Percentiles rank a stretch among this genome's conserved stretches.
These are phyloP conservation scores for Cephalopholis sonnerati DNA, from an alignment of 2,113 vertebrate genomes.

Conservation along the genomic window DNA sequence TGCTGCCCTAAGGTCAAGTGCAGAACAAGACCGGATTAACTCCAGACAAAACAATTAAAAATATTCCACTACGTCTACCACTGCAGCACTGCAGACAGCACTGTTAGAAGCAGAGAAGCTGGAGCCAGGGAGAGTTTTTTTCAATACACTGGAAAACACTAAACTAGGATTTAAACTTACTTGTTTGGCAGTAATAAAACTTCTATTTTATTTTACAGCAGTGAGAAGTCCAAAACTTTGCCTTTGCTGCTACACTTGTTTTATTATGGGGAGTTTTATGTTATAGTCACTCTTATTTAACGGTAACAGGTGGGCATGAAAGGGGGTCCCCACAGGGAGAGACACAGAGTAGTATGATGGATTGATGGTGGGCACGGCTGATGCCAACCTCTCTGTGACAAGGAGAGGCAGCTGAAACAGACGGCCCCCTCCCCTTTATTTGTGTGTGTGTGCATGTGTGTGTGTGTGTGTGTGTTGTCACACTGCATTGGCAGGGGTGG, in stretches of 20 bases:
- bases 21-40: not conserved
- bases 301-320: slow-evolving; percentile 75
- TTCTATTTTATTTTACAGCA: not conserved
- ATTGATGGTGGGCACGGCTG: slow-evolving; percentile 68
- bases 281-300: slow-evolving; percentile 23
- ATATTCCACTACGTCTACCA: not conserved
- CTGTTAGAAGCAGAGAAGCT: not conserved
- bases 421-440: slow-evolving; percentile 73
- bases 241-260: not conserved
- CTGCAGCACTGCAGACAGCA: not conserved
- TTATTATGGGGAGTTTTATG: not conserved
- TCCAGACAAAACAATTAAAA: not conserved
- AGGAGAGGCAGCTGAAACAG: slow-evolving; percentile 80
- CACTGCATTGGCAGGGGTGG: slow-evolving; percentile 77
- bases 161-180: not conserved
- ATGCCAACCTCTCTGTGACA: slow-evolving; percentile 73
- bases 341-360: slow-evolving; percentile 58
- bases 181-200: not conserved
- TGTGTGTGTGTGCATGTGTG: slow-evolving; percentile 55
- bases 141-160: not conserved
- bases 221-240: not conserved
- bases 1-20: not conserved
- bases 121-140: not conserved
- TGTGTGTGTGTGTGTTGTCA: slow-evolving; percentile 58
- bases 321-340: slow-evolving; percentile 32